A percentile compares a stretch with the other conserved stretches of the same genome.
phyloP scores from a whole-genome alignment of 2,888 invertebrate genomes.

The Halocaridina rubra region DNA sequence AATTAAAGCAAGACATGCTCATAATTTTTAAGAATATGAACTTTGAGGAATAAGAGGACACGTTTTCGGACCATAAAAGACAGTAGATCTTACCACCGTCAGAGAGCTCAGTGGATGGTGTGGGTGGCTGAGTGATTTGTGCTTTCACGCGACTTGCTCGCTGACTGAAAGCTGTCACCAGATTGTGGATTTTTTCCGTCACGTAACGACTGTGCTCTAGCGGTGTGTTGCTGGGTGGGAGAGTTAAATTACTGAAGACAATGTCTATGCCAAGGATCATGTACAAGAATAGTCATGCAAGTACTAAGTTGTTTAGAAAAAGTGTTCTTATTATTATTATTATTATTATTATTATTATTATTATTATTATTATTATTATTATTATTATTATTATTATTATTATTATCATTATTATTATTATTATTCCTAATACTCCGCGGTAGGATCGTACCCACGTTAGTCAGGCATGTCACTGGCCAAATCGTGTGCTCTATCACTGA shows the following conservation, averaged over 20 bases:
- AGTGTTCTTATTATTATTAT: too few species aligned
- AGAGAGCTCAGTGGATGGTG: slow-evolving; percentile 75
- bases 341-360: too few species aligned
- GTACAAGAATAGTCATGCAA: too few species aligned
- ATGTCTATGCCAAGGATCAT: too few species aligned
- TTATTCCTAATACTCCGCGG: background rate
- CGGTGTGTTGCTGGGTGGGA: slow-evolving; percentile 3
- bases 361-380: too few species aligned
- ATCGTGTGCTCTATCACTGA: too few species aligned
- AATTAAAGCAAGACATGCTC: too few species aligned
- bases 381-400: too few species aligned
- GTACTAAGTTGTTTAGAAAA: too few species aligned
- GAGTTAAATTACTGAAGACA: background rate
- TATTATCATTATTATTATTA: background rate
- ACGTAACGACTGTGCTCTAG: slow-evolving; percentile 40
- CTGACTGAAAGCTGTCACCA: slow-evolving; percentile 75
- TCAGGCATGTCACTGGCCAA: background rate
- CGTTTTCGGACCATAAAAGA: too few species aligned
- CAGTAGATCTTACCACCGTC: slow-evolving; percentile 68
- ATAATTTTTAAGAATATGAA: too few species aligned
- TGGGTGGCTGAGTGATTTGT: slow-evolving; percentile 75
- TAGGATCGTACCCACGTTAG: background rate
- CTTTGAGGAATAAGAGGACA: too few species aligned
- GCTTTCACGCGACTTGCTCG: slow-evolving; percentile 74
- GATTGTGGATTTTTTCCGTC: slow-evolving; percentile 64